Conservation (phyloP, 2,888 invertebrate species). For the Apantesis nais region DNA sequence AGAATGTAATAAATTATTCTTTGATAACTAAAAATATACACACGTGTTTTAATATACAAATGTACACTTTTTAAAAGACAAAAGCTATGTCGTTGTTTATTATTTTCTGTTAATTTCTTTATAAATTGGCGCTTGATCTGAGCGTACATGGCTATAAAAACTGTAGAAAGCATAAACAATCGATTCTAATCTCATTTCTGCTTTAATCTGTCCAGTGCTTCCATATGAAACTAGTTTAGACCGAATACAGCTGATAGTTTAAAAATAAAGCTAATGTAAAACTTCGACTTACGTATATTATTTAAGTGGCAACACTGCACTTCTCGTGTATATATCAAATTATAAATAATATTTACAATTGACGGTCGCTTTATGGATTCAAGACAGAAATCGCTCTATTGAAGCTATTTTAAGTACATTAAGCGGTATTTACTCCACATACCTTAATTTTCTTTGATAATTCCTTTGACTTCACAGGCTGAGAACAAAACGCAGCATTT, state of each 20-base stretch:
- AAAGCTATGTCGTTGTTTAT: neutral
- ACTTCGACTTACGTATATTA: neutral
- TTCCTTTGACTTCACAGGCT: slow-evolving; percentile 2
- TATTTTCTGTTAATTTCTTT: neutral
- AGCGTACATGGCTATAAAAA: slow-evolving; percentile 44
- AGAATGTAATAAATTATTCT: neutral
- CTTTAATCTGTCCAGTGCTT: slow-evolving; percentile 5
- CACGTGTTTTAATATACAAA: neutral
- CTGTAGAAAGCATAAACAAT: slow-evolving; percentile 54
- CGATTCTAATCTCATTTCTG: slow-evolving; percentile 37
- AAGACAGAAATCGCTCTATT: neutral
- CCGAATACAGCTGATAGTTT: neutral
- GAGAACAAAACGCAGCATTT: slow-evolving; percentile 9
- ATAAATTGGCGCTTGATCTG: slow-evolving; percentile 8
- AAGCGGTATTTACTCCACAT: neutral
- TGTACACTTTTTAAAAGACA: neutral
- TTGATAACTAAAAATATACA: neutral
- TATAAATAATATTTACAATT: slow-evolving; percentile 34
- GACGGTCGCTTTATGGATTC: slow-evolving; percentile 15
- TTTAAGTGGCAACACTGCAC: slow-evolving; percentile 26
- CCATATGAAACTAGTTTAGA: slow-evolving; percentile 7
- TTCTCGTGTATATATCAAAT: slow-evolving; percentile 15
- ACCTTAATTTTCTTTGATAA: neutral
- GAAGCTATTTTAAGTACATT: slow-evolving; percentile 12
- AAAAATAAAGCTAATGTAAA: neutral